A percentile compares a stretch with the other conserved stretches of the same genome.
Conservation (phyloP, 2,113 vertebrate species). For the Oryctolagus cuniculus region DNA sequence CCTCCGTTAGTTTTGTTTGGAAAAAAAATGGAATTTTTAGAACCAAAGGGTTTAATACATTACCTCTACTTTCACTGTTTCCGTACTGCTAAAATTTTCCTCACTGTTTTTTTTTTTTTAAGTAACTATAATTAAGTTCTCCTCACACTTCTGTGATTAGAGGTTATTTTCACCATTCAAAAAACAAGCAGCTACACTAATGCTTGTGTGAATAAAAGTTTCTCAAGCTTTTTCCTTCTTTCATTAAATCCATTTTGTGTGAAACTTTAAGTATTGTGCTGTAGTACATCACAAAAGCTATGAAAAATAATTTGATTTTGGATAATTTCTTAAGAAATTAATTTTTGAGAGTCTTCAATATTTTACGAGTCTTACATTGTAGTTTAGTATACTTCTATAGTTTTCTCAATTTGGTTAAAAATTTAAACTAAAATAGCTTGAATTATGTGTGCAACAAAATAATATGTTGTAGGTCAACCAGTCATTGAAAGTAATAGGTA, state of each 20-base stretch:
- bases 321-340: conserved; percentile 9
- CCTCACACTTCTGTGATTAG: background rate
- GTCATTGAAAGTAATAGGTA: conserved; percentile 44
- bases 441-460: background rate
- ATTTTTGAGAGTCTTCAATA: background rate
- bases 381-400: background rate
- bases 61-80: conserved; percentile 42
- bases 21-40: conserved; percentile 45
- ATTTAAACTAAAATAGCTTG: conserved; percentile 44
- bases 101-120: conserved; percentile 71
- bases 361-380: conserved; percentile 7
- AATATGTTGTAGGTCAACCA: background rate
- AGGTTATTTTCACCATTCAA: conserved; percentile 71
- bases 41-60: conserved; percentile 59
- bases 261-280: conserved; percentile 23
- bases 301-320: background rate
- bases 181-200: conserved; percentile 34
- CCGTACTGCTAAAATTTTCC: conserved; percentile 59
- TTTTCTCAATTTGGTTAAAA: background rate
- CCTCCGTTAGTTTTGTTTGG: conserved; percentile 43
- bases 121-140: conserved; percentile 52
- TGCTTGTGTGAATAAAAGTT: conserved; percentile 23
- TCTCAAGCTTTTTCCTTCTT: background rate
- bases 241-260: conserved; percentile 52
- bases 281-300: background rate